phyloP scores from a whole-genome alignment of 2,113 vertebrate species.

The Strix uralensis region DNA sequence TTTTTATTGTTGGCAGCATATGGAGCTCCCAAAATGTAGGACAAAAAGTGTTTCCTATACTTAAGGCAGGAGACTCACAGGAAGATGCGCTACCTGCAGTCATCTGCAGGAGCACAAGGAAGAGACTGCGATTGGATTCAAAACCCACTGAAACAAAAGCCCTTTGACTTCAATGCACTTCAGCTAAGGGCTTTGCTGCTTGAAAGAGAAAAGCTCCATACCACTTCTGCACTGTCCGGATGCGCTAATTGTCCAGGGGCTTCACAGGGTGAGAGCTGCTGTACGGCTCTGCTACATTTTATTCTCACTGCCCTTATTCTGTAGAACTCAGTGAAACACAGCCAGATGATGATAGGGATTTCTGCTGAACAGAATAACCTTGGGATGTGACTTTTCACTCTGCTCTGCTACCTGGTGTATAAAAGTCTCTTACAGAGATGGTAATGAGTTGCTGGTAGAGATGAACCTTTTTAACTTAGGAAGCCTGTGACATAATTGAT shows the following conservation, averaged over 20 bases:
- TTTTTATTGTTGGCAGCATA: background rate
- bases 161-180: background rate
- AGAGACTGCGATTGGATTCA: background rate
- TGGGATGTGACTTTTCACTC: background rate
- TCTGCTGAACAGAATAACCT: background rate
- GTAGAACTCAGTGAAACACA: background rate
- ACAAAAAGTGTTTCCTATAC: background rate
- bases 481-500: background rate
- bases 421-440: background rate
- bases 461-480: background rate
- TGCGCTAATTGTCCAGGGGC: background rate
- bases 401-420: background rate
- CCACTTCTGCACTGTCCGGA: background rate
- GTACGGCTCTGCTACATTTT: background rate
- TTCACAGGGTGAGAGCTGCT: background rate
- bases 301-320: background rate
- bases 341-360: background rate
- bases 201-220: background rate
- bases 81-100: background rate
- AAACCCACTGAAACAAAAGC: background rate
- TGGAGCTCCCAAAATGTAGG: background rate
- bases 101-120: background rate
- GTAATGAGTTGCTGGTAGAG: background rate
- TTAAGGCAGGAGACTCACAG: background rate
- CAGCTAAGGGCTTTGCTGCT: background rate